Conservation (phyloP, 2,797 vertebrate genomes). For the Sebastolobus alascanus region DNA sequence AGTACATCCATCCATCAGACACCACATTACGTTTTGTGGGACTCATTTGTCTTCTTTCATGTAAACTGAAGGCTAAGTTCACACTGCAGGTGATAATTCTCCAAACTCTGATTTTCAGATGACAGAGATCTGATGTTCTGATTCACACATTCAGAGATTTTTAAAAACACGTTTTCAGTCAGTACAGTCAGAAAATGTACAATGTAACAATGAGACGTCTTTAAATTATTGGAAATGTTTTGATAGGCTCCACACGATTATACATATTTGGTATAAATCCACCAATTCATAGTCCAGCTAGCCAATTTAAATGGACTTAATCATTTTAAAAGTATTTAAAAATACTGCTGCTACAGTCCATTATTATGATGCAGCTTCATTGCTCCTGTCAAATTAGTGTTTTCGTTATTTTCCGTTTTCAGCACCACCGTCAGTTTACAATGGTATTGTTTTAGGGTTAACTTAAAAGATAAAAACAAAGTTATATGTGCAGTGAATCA, state of each 20-base stretch:
- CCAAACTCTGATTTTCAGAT: background rate
- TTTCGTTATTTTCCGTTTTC: background rate
- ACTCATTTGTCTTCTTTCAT: background rate
- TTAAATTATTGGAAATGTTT: background rate
- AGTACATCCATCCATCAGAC: background rate
- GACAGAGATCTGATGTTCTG: background rate
- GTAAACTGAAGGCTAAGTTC: background rate
- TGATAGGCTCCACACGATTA: background rate
- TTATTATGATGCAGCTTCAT: background rate
- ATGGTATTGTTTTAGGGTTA: no score
- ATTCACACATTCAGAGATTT: background rate
- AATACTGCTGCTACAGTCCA: background rate
- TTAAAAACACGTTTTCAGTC: background rate
- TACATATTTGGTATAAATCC: fast-evolving
- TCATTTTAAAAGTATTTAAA: background rate
- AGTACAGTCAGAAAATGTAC: background rate
- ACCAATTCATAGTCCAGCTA: background rate
- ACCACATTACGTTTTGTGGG: background rate
- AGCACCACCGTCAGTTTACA: background rate
- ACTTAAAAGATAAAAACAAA: background rate
- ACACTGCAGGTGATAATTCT: background rate
- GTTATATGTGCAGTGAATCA: background rate
- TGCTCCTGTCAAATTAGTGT: background rate
- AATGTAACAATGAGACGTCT: background rate
- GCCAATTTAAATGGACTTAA: background rate